Percentiles rank a stretch among this genome's conserved stretches.
phyloP scores from a whole-genome alignment of 2,888 invertebrate genomes.

The Cerastis leucographa region DNA sequence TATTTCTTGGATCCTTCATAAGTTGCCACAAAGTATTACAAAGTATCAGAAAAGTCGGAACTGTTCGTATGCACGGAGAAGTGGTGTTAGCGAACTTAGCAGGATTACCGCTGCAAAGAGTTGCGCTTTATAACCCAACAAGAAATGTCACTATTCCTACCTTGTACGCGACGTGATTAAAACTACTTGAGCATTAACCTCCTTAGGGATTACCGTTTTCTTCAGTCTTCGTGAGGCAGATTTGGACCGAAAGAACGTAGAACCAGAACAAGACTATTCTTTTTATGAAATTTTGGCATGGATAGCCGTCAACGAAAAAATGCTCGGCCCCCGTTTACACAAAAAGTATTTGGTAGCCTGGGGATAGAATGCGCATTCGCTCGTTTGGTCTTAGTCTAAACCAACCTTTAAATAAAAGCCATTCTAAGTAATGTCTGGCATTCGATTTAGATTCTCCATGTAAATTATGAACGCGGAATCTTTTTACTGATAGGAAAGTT shows the following conservation, averaged over 20 bases:
- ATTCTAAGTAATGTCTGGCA: slow-evolving; percentile 11
- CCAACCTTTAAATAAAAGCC: slow-evolving; percentile 12
- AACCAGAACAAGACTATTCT: not conserved
- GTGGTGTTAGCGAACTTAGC: slow-evolving; percentile 28
- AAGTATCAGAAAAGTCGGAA: slow-evolving; percentile 50
- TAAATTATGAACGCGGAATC: slow-evolving; percentile 36
- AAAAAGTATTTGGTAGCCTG: not conserved
- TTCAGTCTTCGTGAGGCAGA: not conserved
- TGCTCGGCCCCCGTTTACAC: not conserved
- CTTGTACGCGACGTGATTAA: slow-evolving; percentile 46
- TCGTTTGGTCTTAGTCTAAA: not conserved
- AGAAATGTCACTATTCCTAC: slow-evolving; percentile 11
- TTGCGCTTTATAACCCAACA: slow-evolving; percentile 26
- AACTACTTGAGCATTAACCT: slow-evolving; percentile 42
- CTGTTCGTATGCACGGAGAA: slow-evolving; percentile 30
- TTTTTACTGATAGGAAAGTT: slow-evolving; percentile 47
- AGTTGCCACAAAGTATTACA: slow-evolving; percentile 49
- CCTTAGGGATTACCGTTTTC: slow-evolving; percentile 3
- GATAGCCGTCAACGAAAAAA: not conserved
- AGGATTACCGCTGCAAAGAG: slow-evolving; percentile 47
- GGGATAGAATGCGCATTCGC: not conserved
- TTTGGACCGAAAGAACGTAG: not conserved
- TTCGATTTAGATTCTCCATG: slow-evolving; percentile 23
- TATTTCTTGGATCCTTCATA: slow-evolving; percentile 25
- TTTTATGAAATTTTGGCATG: slow-evolving; percentile 1